Percentiles rank a stretch among this genome's conserved stretches.
Conservation (phyloP, 2,888 invertebrate genomes). For the Megaustenia siamemsis region DNA sequence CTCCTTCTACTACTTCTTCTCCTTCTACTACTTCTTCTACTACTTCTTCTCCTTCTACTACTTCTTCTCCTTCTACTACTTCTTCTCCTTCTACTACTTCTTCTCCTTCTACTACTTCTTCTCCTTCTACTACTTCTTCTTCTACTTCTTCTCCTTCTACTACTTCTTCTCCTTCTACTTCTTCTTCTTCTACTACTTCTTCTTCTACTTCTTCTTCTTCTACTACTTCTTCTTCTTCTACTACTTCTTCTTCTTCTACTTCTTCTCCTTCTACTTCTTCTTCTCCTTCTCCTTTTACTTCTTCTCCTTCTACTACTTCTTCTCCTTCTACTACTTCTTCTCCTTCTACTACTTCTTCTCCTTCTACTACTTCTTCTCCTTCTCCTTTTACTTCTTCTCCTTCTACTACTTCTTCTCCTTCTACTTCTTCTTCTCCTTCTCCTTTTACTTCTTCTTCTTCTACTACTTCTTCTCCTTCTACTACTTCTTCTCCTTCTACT, state of each 20-base stretch:
- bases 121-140: slow-evolving; percentile 40
- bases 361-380: neutral
- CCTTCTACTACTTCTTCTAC: too few relatives aligned
- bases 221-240: too few relatives aligned
- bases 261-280: too few relatives aligned
- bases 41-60: slow-evolving; percentile 15
- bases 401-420: neutral
- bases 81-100: neutral
- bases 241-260: too few relatives aligned
- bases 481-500: neutral
- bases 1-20: neutral
- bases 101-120: neutral
- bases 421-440: neutral
- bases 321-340: neutral
- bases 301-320: slow-evolving; percentile 32
- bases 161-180: slow-evolving; percentile 36
- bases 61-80: slow-evolving; percentile 33
- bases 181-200: slow-evolving; percentile 16
- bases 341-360: neutral
- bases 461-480: neutral
- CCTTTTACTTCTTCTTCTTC: neutral
- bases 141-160: neutral
- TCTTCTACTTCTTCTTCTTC: neutral
- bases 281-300: neutral
- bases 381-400: neutral